Evolutionary conservation across 2,113 vertebrate genomes (phyloP), one percentile per base, ranked within the genome.

Genomic region (Podarcis muralis): DNA sequence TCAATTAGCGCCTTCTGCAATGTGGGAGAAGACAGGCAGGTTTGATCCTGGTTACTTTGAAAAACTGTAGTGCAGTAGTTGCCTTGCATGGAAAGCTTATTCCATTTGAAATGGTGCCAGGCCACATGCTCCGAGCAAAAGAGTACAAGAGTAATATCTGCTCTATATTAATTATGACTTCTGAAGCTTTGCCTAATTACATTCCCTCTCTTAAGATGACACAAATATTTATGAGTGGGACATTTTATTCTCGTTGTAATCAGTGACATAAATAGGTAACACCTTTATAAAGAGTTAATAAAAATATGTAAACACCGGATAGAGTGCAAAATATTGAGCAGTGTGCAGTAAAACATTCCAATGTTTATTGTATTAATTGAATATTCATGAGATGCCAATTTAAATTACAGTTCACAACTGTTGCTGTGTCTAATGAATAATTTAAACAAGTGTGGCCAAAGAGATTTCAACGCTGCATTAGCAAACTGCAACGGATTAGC

Each of bases 371-470:
- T 97, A 93, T 92, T 95, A 94, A 96, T 96, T 97, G 97, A 96
- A 97, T 97, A 97, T 97, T 97, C 97, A 97, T 97, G 97, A 97
- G 95, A 95, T 95, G 96, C 96, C 97, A 96, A 96, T 97, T 97
- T 97, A 97, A 97, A 97, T 97, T 97, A 97, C 96, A 96, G 97
- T 97, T 97, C 96, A 97, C 97, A 97, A 97, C 97, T 97, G 97
- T 97, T 97, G 96, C 96, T 93, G 90, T 94, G 96, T 95, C 96
- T 95, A 95, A 96, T 97, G 97, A 97, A 97, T 97, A 97, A 97
- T 97, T 97, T 96, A 97, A 97, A 96, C 83, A 93, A 97, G 96
- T 96, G 95, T 97, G 96, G 96, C 97, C 97, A 96, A 96, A 97
- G 97, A 97, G 96, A 97, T 97, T 97, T 97, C 96, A 97, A 96